Evolutionary conservation across 2,888 invertebrate genomes (phyloP).

Genomic region (Heliconius erato): DNA sequence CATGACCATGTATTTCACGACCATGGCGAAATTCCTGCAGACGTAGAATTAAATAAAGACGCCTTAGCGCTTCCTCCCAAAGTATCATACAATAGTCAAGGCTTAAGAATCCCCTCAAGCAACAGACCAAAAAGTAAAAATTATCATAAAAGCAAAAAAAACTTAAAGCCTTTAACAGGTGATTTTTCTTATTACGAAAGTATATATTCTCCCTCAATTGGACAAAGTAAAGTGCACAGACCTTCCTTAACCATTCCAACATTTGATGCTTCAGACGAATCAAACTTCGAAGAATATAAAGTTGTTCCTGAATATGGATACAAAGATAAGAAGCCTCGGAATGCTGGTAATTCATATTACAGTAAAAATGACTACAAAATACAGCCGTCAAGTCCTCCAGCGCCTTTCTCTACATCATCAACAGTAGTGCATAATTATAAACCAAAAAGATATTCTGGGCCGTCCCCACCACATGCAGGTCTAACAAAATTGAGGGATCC

Average conservation of each 20-base stretch:
- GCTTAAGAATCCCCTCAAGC: conserved; percentile 62
- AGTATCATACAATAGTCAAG: conserved; percentile 75
- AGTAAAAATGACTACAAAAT: conserved; percentile 66
- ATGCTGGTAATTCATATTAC: conserved; percentile 58
- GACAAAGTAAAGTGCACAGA: conserved; percentile 62
- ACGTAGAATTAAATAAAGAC: conserved; percentile 71
- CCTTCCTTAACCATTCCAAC: conserved; percentile 59
- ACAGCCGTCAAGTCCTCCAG: conserved; percentile 64
- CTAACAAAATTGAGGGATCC: conserved; percentile 70
- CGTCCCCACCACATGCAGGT: conserved; percentile 56
- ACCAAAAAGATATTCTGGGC: conserved; percentile 63
- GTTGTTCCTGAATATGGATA: conserved; percentile 68
- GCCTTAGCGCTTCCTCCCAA: conserved; percentile 70
- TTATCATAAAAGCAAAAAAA: conserved; percentile 65
- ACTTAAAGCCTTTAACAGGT: conserved; percentile 61
- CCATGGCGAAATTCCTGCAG: conserved; percentile 78
- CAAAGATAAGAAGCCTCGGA: conserved; percentile 67
- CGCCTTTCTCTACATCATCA: conserved; percentile 74
- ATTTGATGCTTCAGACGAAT: conserved; percentile 58
- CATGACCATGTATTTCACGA: conserved; percentile 83
- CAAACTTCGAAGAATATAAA: conserved; percentile 65
- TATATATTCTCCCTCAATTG: conserved; percentile 66
- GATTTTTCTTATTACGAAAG: conserved; percentile 80
- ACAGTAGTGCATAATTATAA: conserved; percentile 77
- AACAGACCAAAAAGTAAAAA: conserved; percentile 67